Percentiles rank a stretch among this genome's conserved stretches.
Evolutionary conservation across 2,113 vertebrate species (phyloP).

Genomic region (Podocnemis expansa): DNA sequence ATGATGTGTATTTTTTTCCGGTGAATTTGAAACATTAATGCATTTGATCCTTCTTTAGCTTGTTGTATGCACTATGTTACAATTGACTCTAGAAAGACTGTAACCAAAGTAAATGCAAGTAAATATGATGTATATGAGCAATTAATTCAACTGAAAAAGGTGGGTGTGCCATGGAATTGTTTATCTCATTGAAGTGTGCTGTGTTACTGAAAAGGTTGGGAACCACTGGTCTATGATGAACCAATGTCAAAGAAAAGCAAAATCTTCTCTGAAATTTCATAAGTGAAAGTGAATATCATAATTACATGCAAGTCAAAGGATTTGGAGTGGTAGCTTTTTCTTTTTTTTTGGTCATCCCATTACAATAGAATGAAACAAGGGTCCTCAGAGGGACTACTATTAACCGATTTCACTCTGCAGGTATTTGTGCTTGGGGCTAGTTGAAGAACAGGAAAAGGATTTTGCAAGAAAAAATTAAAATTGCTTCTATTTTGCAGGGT

Average conservation of each 20-base stretch:
- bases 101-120: too few species aligned
- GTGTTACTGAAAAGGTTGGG: too few species aligned
- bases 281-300: not conserved
- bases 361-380: not conserved
- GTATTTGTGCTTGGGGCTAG: not conserved
- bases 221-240: not conserved
- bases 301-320: not conserved
- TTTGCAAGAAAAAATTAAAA: conserved; percentile 5
- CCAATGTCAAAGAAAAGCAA: not conserved
- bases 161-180: too few species aligned
- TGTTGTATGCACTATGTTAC: too few species aligned
- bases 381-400: not conserved
- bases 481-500: conserved; percentile 11
- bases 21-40: too few species aligned
- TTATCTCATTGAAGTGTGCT: too few species aligned
- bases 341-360: not conserved
- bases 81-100: too few species aligned
- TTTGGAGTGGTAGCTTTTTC: not conserved
- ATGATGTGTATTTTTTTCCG: too few species aligned
- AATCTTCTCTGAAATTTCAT: not conserved
- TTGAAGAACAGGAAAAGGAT: conserved; percentile 19
- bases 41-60: too few species aligned
- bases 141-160: too few species aligned
- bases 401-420: not conserved
- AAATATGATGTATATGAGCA: too few species aligned